Evolutionary conservation across 1,140 invertebrate species (phyloP), one percentile per base, ranked within the genome.

Genomic region (Thaumatotibia leucotreta): DNA sequence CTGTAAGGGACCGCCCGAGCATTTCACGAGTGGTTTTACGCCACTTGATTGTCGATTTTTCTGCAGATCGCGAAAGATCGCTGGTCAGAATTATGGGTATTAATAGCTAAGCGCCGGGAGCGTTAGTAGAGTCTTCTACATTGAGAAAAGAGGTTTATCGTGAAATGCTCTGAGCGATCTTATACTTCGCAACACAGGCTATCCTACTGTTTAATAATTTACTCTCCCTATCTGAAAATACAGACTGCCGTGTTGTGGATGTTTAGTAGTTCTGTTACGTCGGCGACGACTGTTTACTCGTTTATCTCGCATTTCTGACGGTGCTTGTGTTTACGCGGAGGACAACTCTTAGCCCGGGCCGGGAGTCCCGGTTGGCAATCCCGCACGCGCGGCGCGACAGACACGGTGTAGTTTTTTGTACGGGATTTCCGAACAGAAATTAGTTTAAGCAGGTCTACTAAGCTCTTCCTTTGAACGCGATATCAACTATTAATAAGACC

Each of bases 1-100:
- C 63, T 69, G 63, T 73, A 67, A 45, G 17, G 35, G 17, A 17
- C 17, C 39, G 39, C 14, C 14, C 20, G 39, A 20, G 17, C 39
- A 17, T 45, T 45, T 20, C 39, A 20, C 1, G 39, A 20, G 39
- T 45, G 39, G 39, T 45, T 45, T 6, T 45, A 45, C 39, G 39
- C 39, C 39, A 45, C 20, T 39, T 39, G 11, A 39, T 3, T n/a
- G 6, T 11, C 35, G 35, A 39, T 3, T 39, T 11, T 35, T 35
- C 11, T n/a, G 5, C 27, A 6, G 6, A 6, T 29, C 2, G 6
- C 6, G 27, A 29, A 39, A n/a, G 5, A 39, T 39, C 35, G 35
- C 35, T 14, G 35, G 35, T 14, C 35, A 14, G 35, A 35, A 35
- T 39, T 39, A 11, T 11, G 32, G 20, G 39, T 45, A 6, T 14